Conservation (phyloP, 2,113 vertebrate genomes). For the Barnardius zonarius region DNA sequence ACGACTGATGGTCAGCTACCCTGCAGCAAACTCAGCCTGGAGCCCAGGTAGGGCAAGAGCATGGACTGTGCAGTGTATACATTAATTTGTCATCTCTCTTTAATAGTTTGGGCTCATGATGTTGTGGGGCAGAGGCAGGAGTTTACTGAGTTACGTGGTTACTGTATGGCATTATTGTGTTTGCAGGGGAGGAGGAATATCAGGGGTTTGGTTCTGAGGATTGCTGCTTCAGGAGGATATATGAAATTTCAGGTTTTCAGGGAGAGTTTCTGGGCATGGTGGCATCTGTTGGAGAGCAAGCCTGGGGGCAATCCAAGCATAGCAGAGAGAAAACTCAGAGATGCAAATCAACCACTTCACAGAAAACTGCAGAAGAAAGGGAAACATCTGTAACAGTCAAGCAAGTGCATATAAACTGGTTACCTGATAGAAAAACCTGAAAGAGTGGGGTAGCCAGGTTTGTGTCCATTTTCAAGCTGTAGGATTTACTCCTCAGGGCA, state of each 20-base stretch:
- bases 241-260: background rate
- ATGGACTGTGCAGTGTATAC: background rate
- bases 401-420: background rate
- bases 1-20: background rate
- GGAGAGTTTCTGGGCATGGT: background rate
- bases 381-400: background rate
- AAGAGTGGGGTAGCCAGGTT: background rate
- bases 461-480: background rate
- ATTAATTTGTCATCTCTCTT: background rate
- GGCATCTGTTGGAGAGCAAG: background rate
- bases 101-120: background rate
- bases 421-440: background rate
- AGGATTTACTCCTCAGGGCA: background rate
- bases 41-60: constrained; percentile 41
- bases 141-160: background rate
- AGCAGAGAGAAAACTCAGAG: background rate
- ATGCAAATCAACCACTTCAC: background rate
- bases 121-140: background rate
- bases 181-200: background rate
- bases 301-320: background rate
- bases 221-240: background rate
- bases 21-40: constrained; percentile 46
- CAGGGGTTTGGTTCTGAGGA: background rate
- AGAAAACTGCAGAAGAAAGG: background rate
- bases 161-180: background rate